Evolutionary conservation across 2,888 invertebrate species (phyloP).

Genomic region (Cheilosia urbana): DNA sequence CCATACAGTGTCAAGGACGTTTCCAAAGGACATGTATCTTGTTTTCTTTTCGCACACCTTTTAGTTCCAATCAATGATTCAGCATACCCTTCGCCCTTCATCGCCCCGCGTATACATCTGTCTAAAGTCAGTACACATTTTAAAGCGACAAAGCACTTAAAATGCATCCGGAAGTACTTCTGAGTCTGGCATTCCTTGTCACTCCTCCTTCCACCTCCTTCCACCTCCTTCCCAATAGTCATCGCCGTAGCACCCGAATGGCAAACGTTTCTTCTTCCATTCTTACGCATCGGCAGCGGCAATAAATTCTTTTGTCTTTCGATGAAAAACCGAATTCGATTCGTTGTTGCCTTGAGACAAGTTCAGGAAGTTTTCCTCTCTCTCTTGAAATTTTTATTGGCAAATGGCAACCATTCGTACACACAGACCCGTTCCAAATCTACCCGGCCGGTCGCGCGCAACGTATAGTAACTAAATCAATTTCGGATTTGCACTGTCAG

Average conservation of each 20-base stretch:
- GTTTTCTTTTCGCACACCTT: background rate
- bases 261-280: constrained; percentile 13
- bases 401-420: constrained; percentile 47
- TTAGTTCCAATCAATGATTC: background rate
- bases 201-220: background rate
- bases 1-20: too few relatives aligned
- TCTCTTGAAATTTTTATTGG: constrained; percentile 31
- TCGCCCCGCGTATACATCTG: too few relatives aligned
- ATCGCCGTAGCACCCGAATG: background rate
- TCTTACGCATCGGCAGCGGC: background rate
- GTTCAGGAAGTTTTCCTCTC: constrained; percentile 36
- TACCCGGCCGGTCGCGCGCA: constrained; percentile 2
- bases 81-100: background rate
- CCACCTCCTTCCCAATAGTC: background rate
- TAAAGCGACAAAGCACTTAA: background rate
- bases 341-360: constrained; percentile 57
- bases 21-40: too few relatives aligned
- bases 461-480: constrained; percentile 16
- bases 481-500: constrained; percentile 24
- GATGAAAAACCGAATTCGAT: constrained; percentile 31
- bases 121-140: background rate
- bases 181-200: background rate
- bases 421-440: constrained; percentile 18
- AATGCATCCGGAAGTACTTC: background rate
- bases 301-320: constrained; percentile 33